Evolutionary conservation across 2,797 vertebrate genomes (phyloP), one percentile per base, ranked within the genome.

Genomic region (Erithacus rubecula): DNA sequence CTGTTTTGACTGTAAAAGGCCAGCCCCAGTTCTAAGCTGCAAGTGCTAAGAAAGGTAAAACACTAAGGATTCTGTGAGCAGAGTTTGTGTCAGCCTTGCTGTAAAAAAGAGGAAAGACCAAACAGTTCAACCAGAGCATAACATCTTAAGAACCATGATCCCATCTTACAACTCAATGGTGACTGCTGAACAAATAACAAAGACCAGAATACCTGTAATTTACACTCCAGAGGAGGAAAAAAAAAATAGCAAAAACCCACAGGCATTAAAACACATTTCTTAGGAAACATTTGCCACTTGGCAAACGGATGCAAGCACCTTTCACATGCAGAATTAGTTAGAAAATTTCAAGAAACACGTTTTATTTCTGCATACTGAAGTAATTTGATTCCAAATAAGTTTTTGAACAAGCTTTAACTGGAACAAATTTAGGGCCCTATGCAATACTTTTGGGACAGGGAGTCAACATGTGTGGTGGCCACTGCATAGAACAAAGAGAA

Each of bases 361-460:
- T 74, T 91, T 53, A 89, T 86, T 94, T 95, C 72, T 2, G 0
- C 1, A 3, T 65, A 67, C 77, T 84, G 51, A 41, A 81, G 85
- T 65, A 62, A 94, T 90, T 47, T 79, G 87, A 93, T 44, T 81
- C 83, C 39, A 39, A 89, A 55, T 36, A 47, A 41, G 82, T 52
- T 90, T 67, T 88, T 27, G 83, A 94, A 65, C 69, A 91, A 89
- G 84, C 75, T 84, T 91, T 72, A 90, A 89, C 88, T 79, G 70
- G 85, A 95, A 91, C 43, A 59, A 82, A 56, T 72, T 32, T 41
- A 59, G 76, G 51, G 51, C 51, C 72, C 46, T 21, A 2, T 2
- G 41, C 63, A 83, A 34, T 16, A 15, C 36, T 76, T 90, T 36
- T n/a, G 87, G 76, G 79, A 91, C 62, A 53, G 34, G 12, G 24